Evolutionary conservation across 2,113 vertebrate species (phyloP).

Genomic region (Elgaria multicarinata): DNA sequence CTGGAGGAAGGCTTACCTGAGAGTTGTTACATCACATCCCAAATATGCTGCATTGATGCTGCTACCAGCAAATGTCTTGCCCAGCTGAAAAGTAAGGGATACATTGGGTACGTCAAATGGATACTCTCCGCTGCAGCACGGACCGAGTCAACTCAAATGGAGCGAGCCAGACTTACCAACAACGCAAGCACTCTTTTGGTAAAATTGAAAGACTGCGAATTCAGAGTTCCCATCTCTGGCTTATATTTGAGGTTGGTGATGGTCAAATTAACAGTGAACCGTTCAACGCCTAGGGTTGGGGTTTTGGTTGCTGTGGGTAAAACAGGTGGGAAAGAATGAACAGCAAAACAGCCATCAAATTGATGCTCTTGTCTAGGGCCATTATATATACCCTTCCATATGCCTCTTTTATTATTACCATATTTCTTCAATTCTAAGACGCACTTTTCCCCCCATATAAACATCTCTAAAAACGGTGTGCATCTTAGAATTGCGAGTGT

Average conservation of each 20-base stretch:
- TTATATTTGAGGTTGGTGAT: constrained; percentile 51
- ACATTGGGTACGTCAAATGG: too few species aligned
- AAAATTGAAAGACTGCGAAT: rapidly evolving
- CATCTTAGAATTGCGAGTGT: too few species aligned
- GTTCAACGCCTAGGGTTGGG: background rate
- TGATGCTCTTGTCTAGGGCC: too few species aligned
- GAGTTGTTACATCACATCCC: background rate
- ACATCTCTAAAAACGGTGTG: too few species aligned
- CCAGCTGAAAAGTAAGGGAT: background rate
- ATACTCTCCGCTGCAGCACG: too few species aligned
- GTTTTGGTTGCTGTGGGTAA: background rate
- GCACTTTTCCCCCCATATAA: too few species aligned
- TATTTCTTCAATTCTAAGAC: too few species aligned
- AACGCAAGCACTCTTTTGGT: rapidly evolving
- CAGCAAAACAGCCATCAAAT: too few species aligned
- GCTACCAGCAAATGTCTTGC: background rate
- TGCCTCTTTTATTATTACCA: too few species aligned
- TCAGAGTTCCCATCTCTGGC: background rate
- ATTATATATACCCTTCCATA: too few species aligned
- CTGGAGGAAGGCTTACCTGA: background rate
- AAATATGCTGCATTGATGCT: background rate
- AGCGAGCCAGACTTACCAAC: background rate
- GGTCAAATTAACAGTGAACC: constrained; percentile 66
- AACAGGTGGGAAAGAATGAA: background rate
- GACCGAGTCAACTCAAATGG: too few species aligned